A percentile compares a stretch with the other conserved stretches of the same genome.
These are phyloP conservation scores for Myiothlypis chrysogaster DNA, from an alignment of 2,797 vertebrate genomes.

Conservation along the genomic window DNA sequence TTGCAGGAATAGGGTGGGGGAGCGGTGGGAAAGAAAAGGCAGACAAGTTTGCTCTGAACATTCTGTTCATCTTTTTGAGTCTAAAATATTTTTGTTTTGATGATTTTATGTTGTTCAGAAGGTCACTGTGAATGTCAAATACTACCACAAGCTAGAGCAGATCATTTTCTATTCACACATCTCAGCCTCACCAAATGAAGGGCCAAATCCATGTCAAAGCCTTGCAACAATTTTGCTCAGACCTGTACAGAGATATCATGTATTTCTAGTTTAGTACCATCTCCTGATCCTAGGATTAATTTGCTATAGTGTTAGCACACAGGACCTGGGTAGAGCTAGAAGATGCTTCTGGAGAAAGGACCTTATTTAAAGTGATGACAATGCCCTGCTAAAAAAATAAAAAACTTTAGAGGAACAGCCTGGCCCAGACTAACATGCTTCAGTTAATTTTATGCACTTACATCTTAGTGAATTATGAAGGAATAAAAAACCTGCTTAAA, in stretches of 20 bases:
- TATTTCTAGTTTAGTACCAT: background rate
- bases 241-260: background rate
- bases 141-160: background rate
- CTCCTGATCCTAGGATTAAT: background rate
- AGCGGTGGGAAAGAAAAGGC: background rate
- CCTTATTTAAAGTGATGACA: background rate
- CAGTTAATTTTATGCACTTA: background rate
- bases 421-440: background rate
- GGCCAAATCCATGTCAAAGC: background rate
- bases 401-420: background rate
- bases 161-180: background rate
- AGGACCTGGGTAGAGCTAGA: background rate
- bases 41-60: background rate
- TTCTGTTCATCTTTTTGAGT: background rate
- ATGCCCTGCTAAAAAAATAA: background rate
- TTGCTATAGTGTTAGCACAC: background rate
- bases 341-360: background rate
- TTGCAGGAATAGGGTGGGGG: background rate
- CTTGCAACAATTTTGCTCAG: fast-evolving
- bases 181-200: background rate
- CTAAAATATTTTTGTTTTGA: background rate
- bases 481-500: background rate
- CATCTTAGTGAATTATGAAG: background rate
- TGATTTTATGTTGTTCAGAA: background rate
- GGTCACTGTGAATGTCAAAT: background rate